These are phyloP conservation scores for Platyscapa corneri DNA, from an alignment of 1,140 invertebrate species.

Conservation along the genomic window DNA sequence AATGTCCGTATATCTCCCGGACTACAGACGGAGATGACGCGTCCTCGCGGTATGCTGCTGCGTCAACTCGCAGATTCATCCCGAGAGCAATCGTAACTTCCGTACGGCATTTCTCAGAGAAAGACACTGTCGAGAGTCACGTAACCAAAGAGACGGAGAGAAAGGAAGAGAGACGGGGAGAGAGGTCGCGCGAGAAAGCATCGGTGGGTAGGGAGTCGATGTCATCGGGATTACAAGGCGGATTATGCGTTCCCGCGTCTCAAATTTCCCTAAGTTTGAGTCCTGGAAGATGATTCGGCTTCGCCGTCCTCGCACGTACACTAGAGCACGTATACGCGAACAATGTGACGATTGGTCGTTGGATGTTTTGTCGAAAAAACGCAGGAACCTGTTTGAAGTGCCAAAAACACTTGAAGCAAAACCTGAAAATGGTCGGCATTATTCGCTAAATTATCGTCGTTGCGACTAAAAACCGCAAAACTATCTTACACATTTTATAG, in stretches of 20 bases:
- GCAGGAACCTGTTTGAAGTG: background rate
- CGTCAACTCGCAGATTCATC: slow-evolving; percentile 24
- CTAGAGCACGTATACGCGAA: background rate
- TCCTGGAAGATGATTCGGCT: background rate
- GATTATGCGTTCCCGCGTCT: slow-evolving; percentile 4
- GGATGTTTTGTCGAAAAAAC: background rate
- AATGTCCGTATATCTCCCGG: background rate
- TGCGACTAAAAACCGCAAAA: too few relatives aligned
- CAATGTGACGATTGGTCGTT: background rate
- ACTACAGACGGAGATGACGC: background rate
- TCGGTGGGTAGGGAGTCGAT: background rate
- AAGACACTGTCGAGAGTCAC: background rate
- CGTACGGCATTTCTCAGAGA: background rate
- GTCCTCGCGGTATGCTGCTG: background rate
- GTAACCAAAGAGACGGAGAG: background rate
- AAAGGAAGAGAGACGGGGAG: background rate
- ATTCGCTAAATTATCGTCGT: too few relatives aligned
- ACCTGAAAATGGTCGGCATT: too few relatives aligned
- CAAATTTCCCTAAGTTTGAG: slow-evolving; percentile 16
- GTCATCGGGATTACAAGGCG: slow-evolving; percentile 10
- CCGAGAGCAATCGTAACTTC: background rate
- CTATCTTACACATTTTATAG: background rate
- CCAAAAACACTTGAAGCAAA: too few relatives aligned
- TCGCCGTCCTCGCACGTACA: background rate
- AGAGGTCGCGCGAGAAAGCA: background rate